phyloP scores from a whole-genome alignment of 1,140 invertebrate species.

The Calliopsis andreniformis region DNA sequence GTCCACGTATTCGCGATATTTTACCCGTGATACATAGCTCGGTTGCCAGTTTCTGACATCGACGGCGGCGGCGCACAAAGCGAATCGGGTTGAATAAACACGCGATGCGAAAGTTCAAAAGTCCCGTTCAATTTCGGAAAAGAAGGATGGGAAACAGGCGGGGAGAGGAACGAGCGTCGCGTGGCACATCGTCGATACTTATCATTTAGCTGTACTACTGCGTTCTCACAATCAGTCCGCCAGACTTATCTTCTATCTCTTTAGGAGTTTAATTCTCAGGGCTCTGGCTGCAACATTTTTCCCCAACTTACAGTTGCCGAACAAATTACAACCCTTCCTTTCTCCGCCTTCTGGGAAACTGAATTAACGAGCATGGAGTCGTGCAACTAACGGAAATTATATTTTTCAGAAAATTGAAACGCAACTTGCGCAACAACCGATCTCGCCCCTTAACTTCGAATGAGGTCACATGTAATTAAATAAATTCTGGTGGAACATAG shows the following conservation, averaged over 20 bases:
- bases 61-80: slow-evolving; percentile 17
- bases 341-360: not conserved
- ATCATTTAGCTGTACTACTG: slow-evolving; percentile 14
- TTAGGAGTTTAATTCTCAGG: slow-evolving; percentile 5
- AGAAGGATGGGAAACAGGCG: not conserved
- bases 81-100: slow-evolving; percentile 22
- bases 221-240: not conserved
- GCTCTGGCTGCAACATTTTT: slow-evolving; percentile 7
- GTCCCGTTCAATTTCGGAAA: slow-evolving; percentile 28
- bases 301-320: slow-evolving; percentile 18
- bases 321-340: no score
- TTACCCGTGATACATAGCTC: slow-evolving; percentile 18
- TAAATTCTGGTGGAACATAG: not conserved
- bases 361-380: not conserved
- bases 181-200: slow-evolving; percentile 31
- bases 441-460: no score
- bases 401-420: slow-evolving; percentile 34
- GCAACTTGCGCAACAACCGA: not conserved
- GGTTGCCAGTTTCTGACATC: slow-evolving; percentile 26
- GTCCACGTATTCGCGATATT: slow-evolving; percentile 26
- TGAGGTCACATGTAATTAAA: not conserved
- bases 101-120: slow-evolving; percentile 32
- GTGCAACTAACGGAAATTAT: slow-evolving; percentile 8
- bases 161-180: slow-evolving; percentile 3
- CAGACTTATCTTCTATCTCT: slow-evolving; percentile 14